Percentiles rank a stretch among this genome's conserved stretches.
Conservation (phyloP, 2,797 vertebrate genomes). For the Sebastes matsubarae region DNA sequence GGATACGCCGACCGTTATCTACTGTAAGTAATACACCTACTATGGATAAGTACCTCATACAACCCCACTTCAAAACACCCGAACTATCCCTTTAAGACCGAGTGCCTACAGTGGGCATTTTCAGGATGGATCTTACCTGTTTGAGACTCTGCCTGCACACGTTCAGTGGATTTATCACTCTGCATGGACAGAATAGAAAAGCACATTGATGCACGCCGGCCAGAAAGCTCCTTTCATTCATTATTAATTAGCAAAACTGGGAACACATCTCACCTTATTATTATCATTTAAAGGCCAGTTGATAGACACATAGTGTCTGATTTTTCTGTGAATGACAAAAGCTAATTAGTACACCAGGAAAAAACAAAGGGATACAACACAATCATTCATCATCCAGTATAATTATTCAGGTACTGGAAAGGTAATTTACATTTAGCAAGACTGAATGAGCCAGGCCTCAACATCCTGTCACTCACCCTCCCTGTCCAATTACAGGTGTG, state of each 20-base stretch:
- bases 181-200: conserved; percentile 59
- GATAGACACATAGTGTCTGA: conserved; percentile 99
- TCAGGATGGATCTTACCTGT: conserved; percentile 85
- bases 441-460: not conserved
- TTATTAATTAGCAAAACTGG: conserved; percentile 14
- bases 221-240: not conserved
- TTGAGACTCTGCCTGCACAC: conserved; percentile 91
- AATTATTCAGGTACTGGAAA: not conserved
- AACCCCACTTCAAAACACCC: too few species aligned
- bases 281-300: conserved; percentile 94
- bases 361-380: not conserved
- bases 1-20: too few species aligned
- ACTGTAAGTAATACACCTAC: too few species aligned
- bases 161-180: conserved; percentile 90
- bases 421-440: not conserved
- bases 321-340: conserved; percentile 88
- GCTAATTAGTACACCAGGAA: conserved; percentile 7
- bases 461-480: conserved; percentile 88
- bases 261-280: conserved; percentile 88
- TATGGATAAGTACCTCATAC: too few species aligned
- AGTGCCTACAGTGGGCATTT: not conserved
- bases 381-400: not conserved
- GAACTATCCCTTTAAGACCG: not conserved
- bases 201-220: conserved; percentile 48
- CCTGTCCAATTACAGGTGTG: conserved; percentile 96